Base-by-base conservation (phyloP, 2,888 invertebrate species). In the Tipula helvola region DNA sequence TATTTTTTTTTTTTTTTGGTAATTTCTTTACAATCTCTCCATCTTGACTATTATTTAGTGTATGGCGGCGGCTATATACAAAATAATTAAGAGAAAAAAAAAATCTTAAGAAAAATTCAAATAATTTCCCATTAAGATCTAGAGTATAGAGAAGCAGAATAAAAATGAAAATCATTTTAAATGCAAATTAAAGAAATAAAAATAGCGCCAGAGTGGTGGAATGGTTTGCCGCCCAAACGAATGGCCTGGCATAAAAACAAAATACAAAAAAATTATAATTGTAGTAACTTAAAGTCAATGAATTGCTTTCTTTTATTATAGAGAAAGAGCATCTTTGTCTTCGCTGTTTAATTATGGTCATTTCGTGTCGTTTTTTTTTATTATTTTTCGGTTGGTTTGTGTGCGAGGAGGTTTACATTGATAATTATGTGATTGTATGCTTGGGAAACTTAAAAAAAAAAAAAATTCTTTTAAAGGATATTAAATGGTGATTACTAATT, bases 401-500 rank as follows among this genome's bases (percentile, higher is more conserved):
- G 71, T 18, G 52, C n/a, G 71, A 71, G 71, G 71, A n/a, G 4
- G 1, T 28, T 28, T 71, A 71, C 71, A 71, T 71, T 71, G 71
- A 71, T 71, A 71, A 71, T 71, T 71, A 71, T 71, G 71, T 71
- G 71, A 71, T 28, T 71, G 71, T 71, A 71, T 71, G 71, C 71
- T 71, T 28, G 71, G 18, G 28, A 71, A 71, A 71, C 10, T 71
- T 71, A 71, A 8, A 10, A 10, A 39, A 39, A 39, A 71, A 8
- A 10, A 10, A 39, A 39, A 39, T 2, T 39, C 5, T 39, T 2
- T 28, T 71, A 52, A 71, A 71, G 71, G 28, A 71, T 71, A 28
- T 71, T 71, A 71, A 71, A 71, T 71, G 71, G 71, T 71, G 71
- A 71, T 71, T 71, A 71, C 71, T 71, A 71, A 71, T 71, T 71